A percentile compares a stretch with the other conserved stretches of the same genome.
These are phyloP conservation scores for Cataglyphis cursor DNA, from an alignment of 2,888 invertebrate genomes.

Conservation along the genomic window DNA sequence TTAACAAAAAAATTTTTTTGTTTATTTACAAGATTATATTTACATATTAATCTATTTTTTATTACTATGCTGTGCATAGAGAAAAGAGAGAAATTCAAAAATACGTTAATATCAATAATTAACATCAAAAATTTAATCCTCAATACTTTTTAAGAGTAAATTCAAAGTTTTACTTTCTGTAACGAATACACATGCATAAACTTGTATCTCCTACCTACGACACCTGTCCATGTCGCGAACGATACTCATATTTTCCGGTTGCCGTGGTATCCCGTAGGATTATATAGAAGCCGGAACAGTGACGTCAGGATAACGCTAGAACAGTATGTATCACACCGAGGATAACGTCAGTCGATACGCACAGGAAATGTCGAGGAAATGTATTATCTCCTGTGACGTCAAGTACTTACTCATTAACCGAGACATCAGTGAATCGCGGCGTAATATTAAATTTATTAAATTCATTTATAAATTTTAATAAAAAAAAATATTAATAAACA, in stretches of 20 bases:
- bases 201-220: conserved; percentile 17
- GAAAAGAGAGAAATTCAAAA: not conserved
- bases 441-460: not conserved
- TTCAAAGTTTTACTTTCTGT: conserved; percentile 25
- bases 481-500: not conserved
- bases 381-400: conserved; percentile 39
- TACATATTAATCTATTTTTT: not conserved
- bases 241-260: conserved; percentile 58
- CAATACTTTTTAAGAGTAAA: not conserved
- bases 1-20: not conserved
- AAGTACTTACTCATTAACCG: conserved; percentile 35
- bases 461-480: not conserved
- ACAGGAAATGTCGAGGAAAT: conserved; percentile 54
- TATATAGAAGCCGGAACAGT: conserved; percentile 54
- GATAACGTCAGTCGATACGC: conserved; percentile 60
- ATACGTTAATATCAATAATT: conserved; percentile 6
- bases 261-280: conserved; percentile 49
- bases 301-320: conserved; percentile 56
- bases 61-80: not conserved
- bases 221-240: conserved; percentile 50
- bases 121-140: not conserved
- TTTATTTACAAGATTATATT: not conserved
- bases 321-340: conserved; percentile 30
- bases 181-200: not conserved
- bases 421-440: conserved; percentile 10